Percentiles rank a stretch among this genome's conserved stretches.
Conservation (phyloP, 2,797 vertebrate genomes). For the Atherinosoma microstoma region DNA sequence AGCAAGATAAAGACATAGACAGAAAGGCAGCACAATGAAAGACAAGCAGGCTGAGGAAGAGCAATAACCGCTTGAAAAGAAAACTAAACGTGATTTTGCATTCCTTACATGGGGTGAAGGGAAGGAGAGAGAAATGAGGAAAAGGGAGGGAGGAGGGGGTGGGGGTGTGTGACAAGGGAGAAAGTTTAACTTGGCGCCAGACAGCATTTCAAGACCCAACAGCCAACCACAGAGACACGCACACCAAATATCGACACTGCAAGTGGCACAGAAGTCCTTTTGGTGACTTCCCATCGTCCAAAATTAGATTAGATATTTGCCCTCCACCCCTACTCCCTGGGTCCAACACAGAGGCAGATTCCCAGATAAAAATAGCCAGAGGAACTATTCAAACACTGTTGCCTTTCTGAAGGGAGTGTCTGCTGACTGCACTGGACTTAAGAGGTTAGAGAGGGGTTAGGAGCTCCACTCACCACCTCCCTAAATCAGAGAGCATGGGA, state of each 20-base stretch:
- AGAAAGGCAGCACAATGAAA: constrained; percentile 18
- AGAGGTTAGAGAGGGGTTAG: constrained; percentile 80
- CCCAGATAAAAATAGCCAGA: constrained; percentile 84
- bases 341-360: constrained; percentile 80
- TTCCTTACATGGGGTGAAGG: constrained; percentile 78
- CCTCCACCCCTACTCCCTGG: constrained; percentile 70
- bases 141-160: constrained; percentile 26
- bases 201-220: constrained; percentile 80
- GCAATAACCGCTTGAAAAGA: constrained; percentile 64
- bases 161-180: constrained; percentile 64
- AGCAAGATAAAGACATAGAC: constrained; percentile 17
- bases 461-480: constrained; percentile 63
- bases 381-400: constrained; percentile 82
- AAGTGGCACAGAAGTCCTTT: constrained; percentile 74
- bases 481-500: constrained; percentile 48
- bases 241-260: constrained; percentile 69
- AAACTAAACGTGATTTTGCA: constrained; percentile 76
- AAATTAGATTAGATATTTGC: constrained; percentile 83
- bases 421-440: constrained; percentile 68
- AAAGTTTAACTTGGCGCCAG: constrained; percentile 85
- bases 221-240: constrained; percentile 62
- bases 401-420: constrained; percentile 77
- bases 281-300: constrained; percentile 80
- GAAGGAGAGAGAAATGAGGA: constrained; percentile 29
- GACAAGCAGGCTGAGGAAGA: constrained; percentile 46